These are phyloP conservation scores for Typhlichthys eigenmanni DNA, from an alignment of 2,797 vertebrate species.

Conservation along the genomic window DNA sequence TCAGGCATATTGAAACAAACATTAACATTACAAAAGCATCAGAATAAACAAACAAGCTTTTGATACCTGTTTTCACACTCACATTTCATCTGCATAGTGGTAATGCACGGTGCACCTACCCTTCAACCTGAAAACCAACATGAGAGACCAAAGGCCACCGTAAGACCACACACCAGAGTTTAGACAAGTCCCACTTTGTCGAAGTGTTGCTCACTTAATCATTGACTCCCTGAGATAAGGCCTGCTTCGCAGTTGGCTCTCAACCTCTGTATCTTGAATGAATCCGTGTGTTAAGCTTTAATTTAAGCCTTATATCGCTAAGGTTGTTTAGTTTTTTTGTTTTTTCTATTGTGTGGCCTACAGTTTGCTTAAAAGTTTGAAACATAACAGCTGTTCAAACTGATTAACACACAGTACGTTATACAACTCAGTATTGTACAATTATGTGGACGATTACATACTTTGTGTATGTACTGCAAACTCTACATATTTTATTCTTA, in stretches of 20 bases:
- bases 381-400: too few relatives aligned
- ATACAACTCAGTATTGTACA: too few relatives aligned
- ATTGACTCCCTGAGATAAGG: not conserved
- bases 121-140: constrained; percentile 25
- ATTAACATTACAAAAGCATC: constrained; percentile 5
- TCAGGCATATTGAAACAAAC: constrained; percentile 13
- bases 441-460: too few relatives aligned
- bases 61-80: constrained; percentile 10
- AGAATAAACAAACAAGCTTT: not conserved
- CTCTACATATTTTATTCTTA: too few relatives aligned
- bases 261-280: not conserved
- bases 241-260: not conserved
- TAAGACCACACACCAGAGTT: not conserved
- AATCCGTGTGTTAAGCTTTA: not conserved
- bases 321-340: not conserved
- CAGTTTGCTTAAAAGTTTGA: too few relatives aligned
- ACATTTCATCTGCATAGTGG: constrained; percentile 28
- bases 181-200: not conserved
- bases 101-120: constrained; percentile 30
- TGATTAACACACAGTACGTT: too few relatives aligned
- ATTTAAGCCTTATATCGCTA: not conserved
- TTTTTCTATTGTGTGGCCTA: too few relatives aligned
- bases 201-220: not conserved
- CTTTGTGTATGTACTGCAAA: too few relatives aligned
- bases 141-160: constrained; percentile 39